phyloP scores from a whole-genome alignment of 2,113 vertebrate species.

The Onychostoma macrolepis region DNA sequence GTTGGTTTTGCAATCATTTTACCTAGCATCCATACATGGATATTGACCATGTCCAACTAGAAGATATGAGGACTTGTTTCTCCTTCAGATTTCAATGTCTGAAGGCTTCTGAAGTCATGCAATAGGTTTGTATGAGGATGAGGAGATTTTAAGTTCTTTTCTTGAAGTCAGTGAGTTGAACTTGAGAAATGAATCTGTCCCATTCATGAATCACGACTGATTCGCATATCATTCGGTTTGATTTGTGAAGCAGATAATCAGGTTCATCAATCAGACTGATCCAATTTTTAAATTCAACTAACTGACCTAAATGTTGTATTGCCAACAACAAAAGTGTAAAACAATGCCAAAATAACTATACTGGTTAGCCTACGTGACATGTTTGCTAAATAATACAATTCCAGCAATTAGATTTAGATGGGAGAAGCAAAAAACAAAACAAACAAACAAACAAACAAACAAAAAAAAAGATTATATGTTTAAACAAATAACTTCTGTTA shows the following conservation, averaged over 20 bases:
- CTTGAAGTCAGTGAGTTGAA: no score
- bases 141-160: no score
- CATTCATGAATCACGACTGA: neutral
- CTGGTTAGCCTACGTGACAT: no score
- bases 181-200: neutral
- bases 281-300: neutral
- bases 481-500: no score
- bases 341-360: neutral
- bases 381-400: neutral
- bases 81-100: constrained; percentile 26
- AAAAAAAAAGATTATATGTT: neutral
- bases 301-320: neutral
- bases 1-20: constrained; percentile 46
- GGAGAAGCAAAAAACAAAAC: neutral
- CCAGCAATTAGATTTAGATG: neutral
- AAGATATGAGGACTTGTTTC: constrained; percentile 57
- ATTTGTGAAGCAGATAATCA: neutral
- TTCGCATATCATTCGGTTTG: neutral
- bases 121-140: neutral
- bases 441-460: no score
- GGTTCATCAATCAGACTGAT: neutral
- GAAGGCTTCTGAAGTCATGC: neutral
- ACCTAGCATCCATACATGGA: constrained; percentile 60
- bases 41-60: constrained; percentile 39
- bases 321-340: neutral